Evolutionary conservation across 2,797 vertebrate genomes (phyloP), one percentile per base, ranked within the genome.

Genomic region (Rhynchotus rufescens): DNA sequence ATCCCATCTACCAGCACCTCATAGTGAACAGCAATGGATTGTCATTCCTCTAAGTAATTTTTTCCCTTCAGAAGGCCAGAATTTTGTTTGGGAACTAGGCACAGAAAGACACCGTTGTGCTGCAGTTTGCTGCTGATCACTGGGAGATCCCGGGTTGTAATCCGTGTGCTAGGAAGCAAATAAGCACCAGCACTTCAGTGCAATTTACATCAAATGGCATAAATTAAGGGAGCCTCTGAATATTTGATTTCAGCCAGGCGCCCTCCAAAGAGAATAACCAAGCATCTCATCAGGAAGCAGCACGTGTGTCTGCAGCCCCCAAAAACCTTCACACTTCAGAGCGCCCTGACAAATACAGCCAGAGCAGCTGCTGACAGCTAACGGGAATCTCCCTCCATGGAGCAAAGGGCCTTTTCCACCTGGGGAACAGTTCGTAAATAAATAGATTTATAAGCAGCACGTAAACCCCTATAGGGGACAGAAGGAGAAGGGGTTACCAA

Each of bases 251-350:
- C 60, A 88, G 72, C 54, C 65, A 80, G 72, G 22, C 14, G 3
- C 73, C 47, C 76, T 94, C 93, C 76, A 71, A 86, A 89, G 52
- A 86, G 68, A 78, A 90, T 72, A 81, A 25, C 66, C 79, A 84
- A 91, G 44, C 65, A 69, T 66, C 78, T 93, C 81, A 79, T 94
- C 81, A 89, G 61, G 76, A 80, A 89, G 74, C 88, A 75, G 54
- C 0, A 0, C 15, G 5, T 85, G 42, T 52, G 66, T 83, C 81
- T 69, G 67, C 82, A 89, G 84, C 56, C 67, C 77, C 0, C 84
- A 89, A 95, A 94, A 90, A 19, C 76, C 82, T 96, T 95, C 93
- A 94, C 74, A 89, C 84, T 94, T 81, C 86, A 93, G 80, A 96
- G 86, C 34, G 2, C 86, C 89, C 88, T 76, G 67, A 93, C 90